Base-by-base conservation (phyloP, 2,888 invertebrate species). In the Agelastica alni region DNA sequence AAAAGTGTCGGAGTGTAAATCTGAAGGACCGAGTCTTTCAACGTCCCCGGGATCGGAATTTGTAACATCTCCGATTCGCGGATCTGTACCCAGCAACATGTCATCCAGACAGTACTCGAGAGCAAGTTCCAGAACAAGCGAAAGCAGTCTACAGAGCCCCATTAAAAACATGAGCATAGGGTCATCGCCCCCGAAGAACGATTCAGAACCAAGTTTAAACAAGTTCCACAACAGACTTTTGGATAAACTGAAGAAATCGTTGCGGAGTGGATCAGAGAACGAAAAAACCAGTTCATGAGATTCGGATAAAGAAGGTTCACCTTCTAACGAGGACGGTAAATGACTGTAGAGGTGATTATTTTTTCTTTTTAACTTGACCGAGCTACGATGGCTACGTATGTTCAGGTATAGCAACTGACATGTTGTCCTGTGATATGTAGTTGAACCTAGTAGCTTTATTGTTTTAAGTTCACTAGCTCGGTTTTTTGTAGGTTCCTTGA, bases 201-300 rank as follows among this genome's bases (percentile, higher is more conserved):
- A 79, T 63, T 81, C 81, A 34, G 83, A 82, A 59, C 82, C 78
- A 63, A 83, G 85, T 66, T 75, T 88, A 59, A 88, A 89, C 76
- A 89, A 89, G 79, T 90, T 90, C 76, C 89, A 90, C 81, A 86
- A 82, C 77, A 83, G 88, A 72, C 81, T 90, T 74, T 85, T 91
- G 75, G 89, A 90, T 78, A 89, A 89, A 77, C 76, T 91, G 76
- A 86, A 87, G 79, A 81, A 85, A 59, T 87, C 88, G 62, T 78
- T 90, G 70, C 83, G 84, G 64, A 83, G 74, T 30, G 59, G 59
- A 30, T 55, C 58, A 6, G 61, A 61, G 10, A 70, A 78, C 57
- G 73, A 71, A 76, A 80, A 75, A 72, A 73, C 76, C 51, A 77
- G 80, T 70, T 83, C 80, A 75, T 85, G 83, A 84, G 81, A 67